These are phyloP conservation scores for Pseudolaguvia tuberculata DNA, from an alignment of 2,113 vertebrate genomes.

Conservation along the genomic window DNA sequence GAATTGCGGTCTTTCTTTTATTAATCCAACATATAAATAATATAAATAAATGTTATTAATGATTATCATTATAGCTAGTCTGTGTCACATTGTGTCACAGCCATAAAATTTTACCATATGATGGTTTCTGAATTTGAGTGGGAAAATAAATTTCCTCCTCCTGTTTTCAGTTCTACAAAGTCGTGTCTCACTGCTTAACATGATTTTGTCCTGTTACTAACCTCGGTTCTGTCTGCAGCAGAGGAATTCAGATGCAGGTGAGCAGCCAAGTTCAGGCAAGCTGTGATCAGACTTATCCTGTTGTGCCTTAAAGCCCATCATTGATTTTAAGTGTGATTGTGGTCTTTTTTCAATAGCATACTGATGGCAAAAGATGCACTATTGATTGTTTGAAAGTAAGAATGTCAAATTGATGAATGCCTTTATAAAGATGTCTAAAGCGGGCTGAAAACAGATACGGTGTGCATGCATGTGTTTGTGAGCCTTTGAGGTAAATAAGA, in stretches of 20 bases:
- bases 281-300: slow-evolving; percentile 63
- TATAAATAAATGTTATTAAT: no score
- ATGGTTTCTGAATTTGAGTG: no score
- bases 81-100: no score
- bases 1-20: no score
- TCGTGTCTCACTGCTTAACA: slow-evolving; percentile 66
- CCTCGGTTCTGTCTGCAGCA: slow-evolving; percentile 57
- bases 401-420: slow-evolving; percentile 51
- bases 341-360: slow-evolving; percentile 73
- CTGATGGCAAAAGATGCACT: slow-evolving; percentile 67
- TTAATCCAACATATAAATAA: no score
- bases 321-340: slow-evolving; percentile 71
- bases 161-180: slow-evolving; percentile 6
- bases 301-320: slow-evolving; percentile 59
- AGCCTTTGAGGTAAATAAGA: no score
- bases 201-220: slow-evolving; percentile 60
- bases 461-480: background rate
- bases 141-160: background rate
- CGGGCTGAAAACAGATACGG: background rate
- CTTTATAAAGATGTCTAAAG: slow-evolving; percentile 29
- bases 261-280: slow-evolving; percentile 62
- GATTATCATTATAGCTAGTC: no score
- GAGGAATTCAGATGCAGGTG: slow-evolving; percentile 67
- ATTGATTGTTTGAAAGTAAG: slow-evolving; percentile 66
- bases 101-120: no score